Conservation (phyloP, 1,140 invertebrate genomes). For the Acromyrmex echinatior region DNA sequence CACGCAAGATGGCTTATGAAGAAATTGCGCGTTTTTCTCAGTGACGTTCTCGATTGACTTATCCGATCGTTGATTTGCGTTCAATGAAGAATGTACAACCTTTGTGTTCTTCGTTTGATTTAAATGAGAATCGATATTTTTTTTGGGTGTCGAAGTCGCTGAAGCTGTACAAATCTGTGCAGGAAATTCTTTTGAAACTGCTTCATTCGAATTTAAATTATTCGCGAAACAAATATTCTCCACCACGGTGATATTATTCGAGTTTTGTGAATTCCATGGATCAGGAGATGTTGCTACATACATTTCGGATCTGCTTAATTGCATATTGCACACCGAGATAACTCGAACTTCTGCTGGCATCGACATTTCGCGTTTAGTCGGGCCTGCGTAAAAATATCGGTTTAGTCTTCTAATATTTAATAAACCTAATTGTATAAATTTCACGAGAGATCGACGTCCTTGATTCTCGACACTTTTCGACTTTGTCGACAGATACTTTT, state of each 20-base stretch:
- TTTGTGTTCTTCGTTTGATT: background rate
- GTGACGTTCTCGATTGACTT: background rate
- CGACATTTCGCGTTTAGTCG: slow-evolving; percentile 6
- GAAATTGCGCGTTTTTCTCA: background rate
- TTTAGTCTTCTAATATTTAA: background rate
- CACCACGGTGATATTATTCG: background rate
- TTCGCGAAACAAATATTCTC: background rate
- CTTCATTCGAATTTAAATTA: background rate
- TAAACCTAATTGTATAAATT: slow-evolving; percentile 14
- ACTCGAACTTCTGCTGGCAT: background rate
- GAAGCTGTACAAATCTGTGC: background rate
- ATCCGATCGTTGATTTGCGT: background rate
- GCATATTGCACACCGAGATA: background rate
- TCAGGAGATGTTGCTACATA: background rate
- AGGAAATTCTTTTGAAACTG: background rate
- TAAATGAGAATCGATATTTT: background rate
- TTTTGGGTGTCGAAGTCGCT: background rate
- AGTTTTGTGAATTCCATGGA: background rate
- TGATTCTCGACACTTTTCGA: background rate
- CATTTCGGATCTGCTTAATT: background rate
- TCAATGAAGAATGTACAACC: no score
- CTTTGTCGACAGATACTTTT: background rate
- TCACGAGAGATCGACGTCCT: background rate
- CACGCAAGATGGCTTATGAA: background rate
- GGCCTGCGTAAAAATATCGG: background rate